Base-by-base conservation (phyloP, 2,888 invertebrate genomes). In the Chrysotoxum bicinctum region DNA sequence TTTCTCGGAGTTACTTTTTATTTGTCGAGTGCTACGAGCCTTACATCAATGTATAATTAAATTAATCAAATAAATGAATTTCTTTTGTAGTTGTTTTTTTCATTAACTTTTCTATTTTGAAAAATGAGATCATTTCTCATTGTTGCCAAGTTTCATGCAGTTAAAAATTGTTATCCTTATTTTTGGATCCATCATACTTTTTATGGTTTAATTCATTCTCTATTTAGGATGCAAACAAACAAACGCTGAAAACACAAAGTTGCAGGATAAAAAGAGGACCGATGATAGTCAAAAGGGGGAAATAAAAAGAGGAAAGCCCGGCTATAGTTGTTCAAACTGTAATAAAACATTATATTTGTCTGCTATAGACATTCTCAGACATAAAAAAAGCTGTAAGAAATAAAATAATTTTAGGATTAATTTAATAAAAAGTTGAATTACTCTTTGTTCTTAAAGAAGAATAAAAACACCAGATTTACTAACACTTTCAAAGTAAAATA, bases 361-460 rank as follows among this genome's bases (percentile, higher is more conserved):
- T 12, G 95, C 96, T 5, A 95, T 96, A 23, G 97, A 98, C 90
- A 96, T 97, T 90, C 93, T 98, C 85, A 96, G 94, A 89, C 98
- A 98, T 92, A 97, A 95, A 90, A 96, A 95, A 89, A 92, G 92
- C 88, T 95, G 95, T 91, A 75, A 70, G 26, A 82, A 87, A 70
- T 83, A 82, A 76, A 75, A 30, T 14, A n/a, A 40, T n/a, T n/a
- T 12, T 43, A 9, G 8, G 8, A 9, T 43, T 43, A 43, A n/a
- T 2, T 40, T 6, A n/a, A 21, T 9, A 21, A 16, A 37, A 14
- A 37, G 4, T 14, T 16, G 16, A 16, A 19, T 48, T 48, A 19
- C 8, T 21, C 4, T 3, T 48, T 19, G 19, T 12, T 3, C 0
- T 50, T 50, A 26, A 12, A 30, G 4, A 16, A 32, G 10, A 32